A percentile compares a stretch with the other conserved stretches of the same genome.
phyloP scores from a whole-genome alignment of 2,888 invertebrate genomes.

The Pollenia angustigena region DNA sequence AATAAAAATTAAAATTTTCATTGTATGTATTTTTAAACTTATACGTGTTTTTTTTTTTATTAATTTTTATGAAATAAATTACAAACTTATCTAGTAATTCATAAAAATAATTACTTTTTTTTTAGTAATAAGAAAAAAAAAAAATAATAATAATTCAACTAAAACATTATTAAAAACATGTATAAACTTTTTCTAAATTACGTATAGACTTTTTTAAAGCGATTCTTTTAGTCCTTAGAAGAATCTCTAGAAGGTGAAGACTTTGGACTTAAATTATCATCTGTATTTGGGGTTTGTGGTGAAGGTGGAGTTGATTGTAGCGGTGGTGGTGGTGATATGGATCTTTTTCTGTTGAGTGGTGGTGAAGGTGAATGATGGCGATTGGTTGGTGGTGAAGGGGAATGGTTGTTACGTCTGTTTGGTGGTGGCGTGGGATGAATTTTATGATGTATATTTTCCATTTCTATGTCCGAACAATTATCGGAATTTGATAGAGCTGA shows the following conservation, averaged over 20 bases:
- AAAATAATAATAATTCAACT: neutral
- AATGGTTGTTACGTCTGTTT: conserved; percentile 38
- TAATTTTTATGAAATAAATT: conserved; percentile 39
- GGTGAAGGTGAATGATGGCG: conserved; percentile 53
- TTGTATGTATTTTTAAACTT: neutral
- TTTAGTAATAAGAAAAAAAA: conserved; percentile 12
- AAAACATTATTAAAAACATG: neutral
- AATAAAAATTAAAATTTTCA: conserved; percentile 3
- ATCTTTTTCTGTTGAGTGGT: conserved; percentile 29
- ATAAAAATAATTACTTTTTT: conserved; percentile 55
- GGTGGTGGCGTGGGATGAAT: conserved; percentile 55
- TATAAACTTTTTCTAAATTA: conserved; percentile 19
- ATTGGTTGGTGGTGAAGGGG: conserved; percentile 52
- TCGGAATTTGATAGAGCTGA: conserved; percentile 84
- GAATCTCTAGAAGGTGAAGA: conserved; percentile 52
- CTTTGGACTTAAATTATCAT: conserved; percentile 59
- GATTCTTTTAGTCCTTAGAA: conserved; percentile 46
- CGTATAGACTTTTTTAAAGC: conserved; percentile 4
- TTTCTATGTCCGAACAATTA: conserved; percentile 82
- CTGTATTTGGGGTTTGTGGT: conserved; percentile 10
- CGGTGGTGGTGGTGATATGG: conserved; percentile 59
- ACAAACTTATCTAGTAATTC: conserved; percentile 61
- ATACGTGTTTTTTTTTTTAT: neutral
- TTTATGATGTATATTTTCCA: conserved; percentile 74
- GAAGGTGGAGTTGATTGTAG: conserved; percentile 40